Evolutionary conservation across 1,140 invertebrate genomes (phyloP).

Genomic region (Lasaia peninsularis): DNA sequence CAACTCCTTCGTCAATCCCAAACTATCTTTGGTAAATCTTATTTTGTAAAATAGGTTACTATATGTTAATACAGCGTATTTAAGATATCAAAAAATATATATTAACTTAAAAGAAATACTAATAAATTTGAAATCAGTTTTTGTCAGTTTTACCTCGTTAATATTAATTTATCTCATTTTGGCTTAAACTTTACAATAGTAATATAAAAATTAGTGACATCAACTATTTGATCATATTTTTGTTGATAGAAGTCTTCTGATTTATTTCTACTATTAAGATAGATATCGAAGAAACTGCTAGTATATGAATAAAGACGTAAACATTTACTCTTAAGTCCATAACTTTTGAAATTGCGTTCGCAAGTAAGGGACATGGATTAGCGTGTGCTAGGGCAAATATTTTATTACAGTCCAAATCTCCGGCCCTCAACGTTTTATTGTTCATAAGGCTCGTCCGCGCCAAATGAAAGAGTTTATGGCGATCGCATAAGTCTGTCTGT

Average conservation of each 20-base stretch:
- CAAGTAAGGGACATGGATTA: conserved; percentile 72
- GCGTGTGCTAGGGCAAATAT: conserved; percentile 73
- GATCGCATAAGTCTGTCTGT: conserved; percentile 62
- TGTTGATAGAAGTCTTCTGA: neutral
- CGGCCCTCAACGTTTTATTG: conserved; percentile 75
- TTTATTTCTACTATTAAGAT: neutral
- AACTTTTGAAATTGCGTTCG: conserved; percentile 71
- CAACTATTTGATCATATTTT: no score
- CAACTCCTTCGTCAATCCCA: no score
- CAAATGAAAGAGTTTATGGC: conserved; percentile 77
- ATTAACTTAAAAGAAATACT: no score
- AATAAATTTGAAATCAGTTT: no score
- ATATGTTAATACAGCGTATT: no score
- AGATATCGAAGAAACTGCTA: neutral
- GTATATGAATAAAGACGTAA: conserved; percentile 10
- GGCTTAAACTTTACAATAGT: no score
- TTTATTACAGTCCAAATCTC: conserved; percentile 76
- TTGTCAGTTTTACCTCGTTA: no score
- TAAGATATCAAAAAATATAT: no score
- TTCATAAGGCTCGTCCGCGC: conserved; percentile 75
- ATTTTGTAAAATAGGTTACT: no score
- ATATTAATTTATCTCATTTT: no score
- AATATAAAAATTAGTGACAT: no score
- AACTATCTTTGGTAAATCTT: no score
- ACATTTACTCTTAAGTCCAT: conserved; percentile 35